Base-by-base conservation (phyloP, 2,113 vertebrate genomes). In the Ochotona curzoniae region DNA sequence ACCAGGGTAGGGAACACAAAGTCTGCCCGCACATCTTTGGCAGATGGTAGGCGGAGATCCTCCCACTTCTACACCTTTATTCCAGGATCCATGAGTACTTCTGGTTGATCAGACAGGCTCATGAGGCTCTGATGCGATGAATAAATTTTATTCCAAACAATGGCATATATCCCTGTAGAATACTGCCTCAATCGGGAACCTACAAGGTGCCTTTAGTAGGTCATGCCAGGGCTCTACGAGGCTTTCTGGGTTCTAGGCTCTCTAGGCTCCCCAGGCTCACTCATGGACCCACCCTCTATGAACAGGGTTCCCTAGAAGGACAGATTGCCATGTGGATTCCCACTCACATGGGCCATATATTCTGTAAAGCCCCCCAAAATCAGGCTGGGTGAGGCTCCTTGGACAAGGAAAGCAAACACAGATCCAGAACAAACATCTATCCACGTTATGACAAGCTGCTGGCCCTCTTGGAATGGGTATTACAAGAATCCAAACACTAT, bases 61-160 rank as follows among this genome's bases (percentile, higher is more conserved):
- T 18, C 38, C 23, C 25, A 49, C 30, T 84, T 21, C 44, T 83
- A n/a, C 51, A 71, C 63, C 75, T 79, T 79, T 83, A 35, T 66
- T 90, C 47, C 49, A 44, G 8, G 35, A 26, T 18, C 7, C 17
- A 5, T 54, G 47, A n/a, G 28, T 76, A 64, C 54, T 66, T 83
- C 76, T 73, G 25, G 7, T 54, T 87, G 60, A 13, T 5, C 69
- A 93, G 25, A 66, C 0, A 84, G 38, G 14, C 14, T 83, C 57
- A 66, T 35, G 35, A 78, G 44, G 60, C n/a, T 96, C 35, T 73
- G 35, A 73, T 64, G 38, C 49, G 82, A 78, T 73, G 63, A 89
- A 51, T 71, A 63, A 85, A 86, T 18, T 66, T 13, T 35, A 69
- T 28, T 18, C 49, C 75, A 73, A 70, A 80, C 26, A 70, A 71